Evolutionary conservation across 2,113 vertebrate species (phyloP), one percentile per base, ranked within the genome.

Genomic region (Jacana jacana): DNA sequence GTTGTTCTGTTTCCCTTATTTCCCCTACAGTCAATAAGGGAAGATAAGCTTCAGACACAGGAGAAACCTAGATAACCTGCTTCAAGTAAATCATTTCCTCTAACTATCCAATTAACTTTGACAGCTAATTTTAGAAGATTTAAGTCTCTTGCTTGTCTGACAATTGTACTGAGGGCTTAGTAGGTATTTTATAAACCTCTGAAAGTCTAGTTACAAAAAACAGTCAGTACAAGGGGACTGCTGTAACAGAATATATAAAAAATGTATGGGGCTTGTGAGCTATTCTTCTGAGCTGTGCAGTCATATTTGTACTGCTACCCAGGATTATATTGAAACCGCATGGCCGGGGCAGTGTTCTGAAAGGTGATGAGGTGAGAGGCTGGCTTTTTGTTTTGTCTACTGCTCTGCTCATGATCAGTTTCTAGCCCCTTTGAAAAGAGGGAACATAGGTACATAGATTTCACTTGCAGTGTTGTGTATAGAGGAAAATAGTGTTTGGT

Each of bases 31-130:
- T 58, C 42, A 77, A 33, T 5, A n/a, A 91, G 14, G 16, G 24
- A 84, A 73, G 55, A 88, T 63, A 86, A 25, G 14, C 46, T 73
- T 37, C 61, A 83, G 72, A 65, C 33, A 55, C 19, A 58, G 44
- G 42, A 82, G 25, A 24, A 77, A 82, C 22, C 46, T 58, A 66
- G 63, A 77, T 44, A 96, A 86, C 54, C 18, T 44, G 22, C 49
- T 92, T 88, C 64, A 81, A 81, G 35, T 83, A 95, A 94, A 92
- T 93, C 3, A 77, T 88, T 55, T 88, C 40, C 52, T 86, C 52
- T 92, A 86, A 90, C 83, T 90, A 92, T 42, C n/a, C 64, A 91
- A 83, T 92, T 88, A 96, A 83, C 76, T 72, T 57, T 88, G 91
- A 81, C 80, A 96, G 58, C 40, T 96, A 80, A 88, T 86, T 96